Percentiles rank a stretch among this genome's conserved stretches.
These are phyloP conservation scores for Ochropleura leucogaster DNA, from an alignment of 2,888 invertebrate species.

Conservation along the genomic window DNA sequence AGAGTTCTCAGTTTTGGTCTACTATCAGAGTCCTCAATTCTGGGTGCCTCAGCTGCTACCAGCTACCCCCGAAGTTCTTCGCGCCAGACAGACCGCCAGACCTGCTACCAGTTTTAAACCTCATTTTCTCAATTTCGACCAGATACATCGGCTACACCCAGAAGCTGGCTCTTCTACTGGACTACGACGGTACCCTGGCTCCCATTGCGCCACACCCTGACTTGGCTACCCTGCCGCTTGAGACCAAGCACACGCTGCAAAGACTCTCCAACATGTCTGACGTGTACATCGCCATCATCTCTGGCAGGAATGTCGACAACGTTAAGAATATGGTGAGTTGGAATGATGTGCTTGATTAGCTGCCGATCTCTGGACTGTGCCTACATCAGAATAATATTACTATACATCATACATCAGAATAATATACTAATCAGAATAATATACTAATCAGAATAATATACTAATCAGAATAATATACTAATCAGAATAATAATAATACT, in stretches of 20 bases:
- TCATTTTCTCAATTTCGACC: constrained; percentile 47
- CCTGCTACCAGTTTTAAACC: not conserved
- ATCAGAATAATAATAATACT: too few relatives aligned
- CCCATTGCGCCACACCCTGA: constrained; percentile 97
- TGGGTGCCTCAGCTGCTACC: not conserved
- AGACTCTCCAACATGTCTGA: constrained; percentile 96
- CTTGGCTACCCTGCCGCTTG: constrained; percentile 95
- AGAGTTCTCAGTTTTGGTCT: too few relatives aligned
- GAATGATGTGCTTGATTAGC: not conserved
- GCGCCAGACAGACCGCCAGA: not conserved
- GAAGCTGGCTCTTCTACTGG: constrained; percentile 95
- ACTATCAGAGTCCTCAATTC: not conserved
- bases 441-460: too few relatives aligned
- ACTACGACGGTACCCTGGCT: constrained; percentile 97
- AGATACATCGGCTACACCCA: constrained; percentile 96
- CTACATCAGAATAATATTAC: too few relatives aligned
- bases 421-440: too few relatives aligned
- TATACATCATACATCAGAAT: too few relatives aligned
- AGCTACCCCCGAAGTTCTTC: not conserved
- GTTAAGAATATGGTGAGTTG: constrained; percentile 95
- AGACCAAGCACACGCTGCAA: constrained; percentile 96
- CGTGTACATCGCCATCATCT: constrained; percentile 96
- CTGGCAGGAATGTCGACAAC: constrained; percentile 96
- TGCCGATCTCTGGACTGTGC: too few relatives aligned
- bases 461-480: too few relatives aligned